Evolutionary conservation across 2,888 invertebrate species (phyloP).

Genomic region (Diogma glabrata): DNA sequence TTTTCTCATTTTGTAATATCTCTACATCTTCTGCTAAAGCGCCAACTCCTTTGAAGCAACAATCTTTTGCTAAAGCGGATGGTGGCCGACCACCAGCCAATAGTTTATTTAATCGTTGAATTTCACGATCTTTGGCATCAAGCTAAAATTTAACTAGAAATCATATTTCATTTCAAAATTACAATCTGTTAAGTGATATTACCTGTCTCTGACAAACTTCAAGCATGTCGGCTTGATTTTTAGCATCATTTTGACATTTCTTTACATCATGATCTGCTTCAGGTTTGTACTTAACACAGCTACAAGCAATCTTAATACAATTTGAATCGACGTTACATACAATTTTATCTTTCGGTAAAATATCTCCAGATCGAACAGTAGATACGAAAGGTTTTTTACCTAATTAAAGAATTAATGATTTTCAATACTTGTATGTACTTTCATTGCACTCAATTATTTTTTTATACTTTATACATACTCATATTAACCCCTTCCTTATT

Average conservation of each 20-base stretch:
- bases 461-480: no score
- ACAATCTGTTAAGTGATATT: constrained; percentile 12
- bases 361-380: constrained; percentile 31
- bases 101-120: constrained; percentile 52
- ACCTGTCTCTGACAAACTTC: constrained; percentile 37
- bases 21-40: constrained; percentile 46
- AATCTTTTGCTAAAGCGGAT: constrained; percentile 51
- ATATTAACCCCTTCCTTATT: constrained; percentile 22
- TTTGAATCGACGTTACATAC: constrained; percentile 27
- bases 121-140: constrained; percentile 50
- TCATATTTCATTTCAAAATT: constrained; percentile 5
- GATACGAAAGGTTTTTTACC: constrained; percentile 33
- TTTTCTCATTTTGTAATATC: constrained; percentile 48
- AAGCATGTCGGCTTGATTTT: constrained; percentile 36
- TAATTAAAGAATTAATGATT: constrained; percentile 15
- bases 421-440: no score
- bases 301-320: constrained; percentile 27
- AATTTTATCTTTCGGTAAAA: constrained; percentile 22
- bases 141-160: no score
- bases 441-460: no score
- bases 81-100: constrained; percentile 61
- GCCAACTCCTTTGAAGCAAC: constrained; percentile 45
- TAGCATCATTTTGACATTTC: constrained; percentile 35
- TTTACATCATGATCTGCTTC: constrained; percentile 27
- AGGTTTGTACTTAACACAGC: constrained; percentile 26